Percentiles rank a stretch among this genome's conserved stretches.
Evolutionary conservation across 2,797 vertebrate genomes (phyloP).

Genomic region (Rhodeus uyekii): DNA sequence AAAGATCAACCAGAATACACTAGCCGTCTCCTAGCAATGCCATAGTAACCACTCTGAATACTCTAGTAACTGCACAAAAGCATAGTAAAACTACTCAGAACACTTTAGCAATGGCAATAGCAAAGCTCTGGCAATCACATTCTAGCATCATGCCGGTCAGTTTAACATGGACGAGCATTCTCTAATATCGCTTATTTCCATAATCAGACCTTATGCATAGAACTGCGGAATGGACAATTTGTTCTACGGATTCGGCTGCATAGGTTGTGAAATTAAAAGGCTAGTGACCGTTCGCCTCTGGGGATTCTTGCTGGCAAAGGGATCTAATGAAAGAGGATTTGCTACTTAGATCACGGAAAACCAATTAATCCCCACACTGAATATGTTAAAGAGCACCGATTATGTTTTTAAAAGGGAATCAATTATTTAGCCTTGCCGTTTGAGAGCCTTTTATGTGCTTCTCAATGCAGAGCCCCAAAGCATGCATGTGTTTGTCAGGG

Average conservation of each 20-base stretch:
- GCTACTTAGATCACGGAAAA: constrained; percentile 26
- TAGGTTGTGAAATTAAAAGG: not conserved
- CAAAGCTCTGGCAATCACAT: not conserved
- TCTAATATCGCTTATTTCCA: not conserved
- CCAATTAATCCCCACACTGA: constrained; percentile 47
- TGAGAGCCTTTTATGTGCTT: constrained; percentile 26
- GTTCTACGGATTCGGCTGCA: not conserved
- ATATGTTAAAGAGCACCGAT: constrained; percentile 40
- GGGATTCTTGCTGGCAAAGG: constrained; percentile 53
- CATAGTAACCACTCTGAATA: not conserved
- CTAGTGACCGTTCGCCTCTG: not conserved
- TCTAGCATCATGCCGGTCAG: not conserved
- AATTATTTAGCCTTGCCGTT: not conserved
- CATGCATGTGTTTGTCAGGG: constrained; percentile 34
- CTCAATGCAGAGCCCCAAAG: constrained; percentile 7
- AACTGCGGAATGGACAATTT: not conserved
- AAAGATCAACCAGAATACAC: not conserved
- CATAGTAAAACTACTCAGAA: constrained; percentile 1
- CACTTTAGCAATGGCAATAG: not conserved
- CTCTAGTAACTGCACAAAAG: not conserved
- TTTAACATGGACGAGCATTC: not conserved
- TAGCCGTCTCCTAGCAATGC: not conserved
- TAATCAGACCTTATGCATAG: not conserved
- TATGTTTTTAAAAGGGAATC: constrained; percentile 33
- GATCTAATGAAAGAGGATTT: constrained; percentile 30